Evolutionary conservation across 2,113 vertebrate species (phyloP).

Genomic region (Dipodomys stephensi): DNA sequence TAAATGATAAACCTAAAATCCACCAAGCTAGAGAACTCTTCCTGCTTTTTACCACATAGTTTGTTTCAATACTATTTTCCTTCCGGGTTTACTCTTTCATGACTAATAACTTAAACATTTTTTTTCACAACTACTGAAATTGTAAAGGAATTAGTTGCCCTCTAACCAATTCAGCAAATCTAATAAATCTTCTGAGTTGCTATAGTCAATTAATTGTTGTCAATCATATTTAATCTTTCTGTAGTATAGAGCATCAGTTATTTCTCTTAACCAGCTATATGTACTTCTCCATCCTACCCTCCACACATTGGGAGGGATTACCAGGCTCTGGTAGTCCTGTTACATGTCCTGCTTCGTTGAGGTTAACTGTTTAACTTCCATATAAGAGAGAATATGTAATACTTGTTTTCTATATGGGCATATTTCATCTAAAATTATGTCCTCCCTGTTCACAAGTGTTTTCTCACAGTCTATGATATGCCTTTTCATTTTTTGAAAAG

Average conservation of each 20-base stretch:
- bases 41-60: neutral
- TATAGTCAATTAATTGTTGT: neutral
- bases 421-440: neutral
- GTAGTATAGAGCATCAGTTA: neutral
- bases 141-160: slow-evolving; percentile 13
- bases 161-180: neutral
- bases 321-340: neutral
- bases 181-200: too few relatives aligned
- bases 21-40: neutral
- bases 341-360: neutral
- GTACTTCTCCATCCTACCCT: neutral
- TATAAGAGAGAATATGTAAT: neutral
- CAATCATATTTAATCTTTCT: neutral
- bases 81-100: neutral
- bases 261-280: neutral
- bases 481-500: neutral
- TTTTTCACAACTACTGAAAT: slow-evolving; percentile 36
- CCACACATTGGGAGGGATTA: neutral
- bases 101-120: slow-evolving; percentile 15
- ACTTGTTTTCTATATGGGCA: neutral
- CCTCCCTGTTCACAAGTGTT: neutral
- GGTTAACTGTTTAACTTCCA: neutral
- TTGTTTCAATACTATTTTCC: slow-evolving; percentile 18
- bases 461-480: neutral
- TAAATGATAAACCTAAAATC: neutral